Conservation (phyloP, 2,888 invertebrate genomes). For the Callimorpha dominula region DNA sequence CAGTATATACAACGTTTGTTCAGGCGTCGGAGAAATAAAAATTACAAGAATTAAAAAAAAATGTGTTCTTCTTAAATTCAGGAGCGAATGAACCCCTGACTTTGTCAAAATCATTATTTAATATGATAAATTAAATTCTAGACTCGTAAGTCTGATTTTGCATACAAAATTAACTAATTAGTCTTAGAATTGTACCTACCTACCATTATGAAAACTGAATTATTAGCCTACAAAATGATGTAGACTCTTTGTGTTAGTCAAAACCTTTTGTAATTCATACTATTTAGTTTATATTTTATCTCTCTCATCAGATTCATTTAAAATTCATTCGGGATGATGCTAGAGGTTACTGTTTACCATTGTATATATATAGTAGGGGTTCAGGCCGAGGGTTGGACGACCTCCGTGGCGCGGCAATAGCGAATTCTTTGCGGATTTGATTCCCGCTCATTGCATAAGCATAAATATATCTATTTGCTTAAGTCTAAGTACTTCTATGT, state of each 20-base stretch:
- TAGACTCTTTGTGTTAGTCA: constrained; percentile 28
- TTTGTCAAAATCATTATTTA: constrained; percentile 31
- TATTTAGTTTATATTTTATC: background rate
- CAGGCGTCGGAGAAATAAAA: too few relatives aligned
- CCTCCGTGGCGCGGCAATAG: too few relatives aligned
- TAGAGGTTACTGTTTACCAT: background rate
- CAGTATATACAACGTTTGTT: too few relatives aligned
- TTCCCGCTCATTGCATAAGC: too few relatives aligned
- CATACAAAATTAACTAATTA: constrained; percentile 43
- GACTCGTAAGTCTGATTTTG: constrained; percentile 28
- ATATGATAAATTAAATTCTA: constrained; percentile 35
- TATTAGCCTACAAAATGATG: constrained; percentile 34
- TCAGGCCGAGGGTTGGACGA: too few relatives aligned
- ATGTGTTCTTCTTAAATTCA: too few relatives aligned
- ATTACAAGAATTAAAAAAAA: too few relatives aligned
- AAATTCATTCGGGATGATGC: background rate
- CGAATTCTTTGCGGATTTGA: too few relatives aligned
- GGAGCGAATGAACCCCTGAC: constrained; percentile 26
- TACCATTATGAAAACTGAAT: constrained; percentile 31
- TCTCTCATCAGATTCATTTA: background rate
- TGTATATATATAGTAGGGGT: background rate
- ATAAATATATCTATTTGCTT: too few relatives aligned
- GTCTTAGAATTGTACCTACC: constrained; percentile 10
- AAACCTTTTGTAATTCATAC: constrained; percentile 1
- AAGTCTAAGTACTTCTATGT: too few relatives aligned